A percentile compares a stretch with the other conserved stretches of the same genome.
These are phyloP conservation scores for Ypsolopha scabrella DNA, from an alignment of 2,888 invertebrate species.

Conservation along the genomic window DNA sequence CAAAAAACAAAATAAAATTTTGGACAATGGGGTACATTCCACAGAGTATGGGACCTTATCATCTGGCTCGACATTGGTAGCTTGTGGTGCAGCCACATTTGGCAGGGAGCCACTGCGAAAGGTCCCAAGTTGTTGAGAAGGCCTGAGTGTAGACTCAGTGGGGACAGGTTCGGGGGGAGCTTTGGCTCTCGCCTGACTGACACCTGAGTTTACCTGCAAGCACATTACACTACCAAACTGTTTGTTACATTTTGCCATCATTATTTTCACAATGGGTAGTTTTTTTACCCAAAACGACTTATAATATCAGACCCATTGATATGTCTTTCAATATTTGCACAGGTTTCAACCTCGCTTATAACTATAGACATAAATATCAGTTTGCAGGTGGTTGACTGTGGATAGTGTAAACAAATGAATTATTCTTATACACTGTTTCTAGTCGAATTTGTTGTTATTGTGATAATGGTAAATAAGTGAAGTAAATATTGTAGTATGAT, in stretches of 20 bases:
- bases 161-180: conserved; percentile 42
- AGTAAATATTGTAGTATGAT: not conserved
- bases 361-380: not conserved
- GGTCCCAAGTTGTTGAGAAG: conserved; percentile 65
- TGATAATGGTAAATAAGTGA: not conserved
- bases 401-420: not conserved
- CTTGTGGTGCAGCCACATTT: conserved; percentile 82
- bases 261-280: too few relatives aligned
- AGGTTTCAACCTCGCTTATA: not conserved
- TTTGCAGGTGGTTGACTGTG: not conserved
- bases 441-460: not conserved
- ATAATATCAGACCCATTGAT: not conserved
- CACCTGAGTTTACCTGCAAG: conserved; percentile 64
- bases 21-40: conserved; percentile 42
- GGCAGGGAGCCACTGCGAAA: conserved; percentile 89
- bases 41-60: conserved; percentile 73
- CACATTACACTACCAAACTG: too few relatives aligned
- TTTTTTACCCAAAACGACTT: too few relatives aligned
- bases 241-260: too few relatives aligned
- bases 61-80: conserved; percentile 61
- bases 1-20: conserved; percentile 13
- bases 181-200: conserved; percentile 43
- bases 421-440: not conserved
- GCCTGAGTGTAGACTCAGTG: conserved; percentile 40
- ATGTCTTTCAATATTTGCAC: not conserved